Evolutionary conservation across 2,888 invertebrate species (phyloP), one percentile per base, ranked within the genome.

Genomic region (Diplolepis rosae): DNA sequence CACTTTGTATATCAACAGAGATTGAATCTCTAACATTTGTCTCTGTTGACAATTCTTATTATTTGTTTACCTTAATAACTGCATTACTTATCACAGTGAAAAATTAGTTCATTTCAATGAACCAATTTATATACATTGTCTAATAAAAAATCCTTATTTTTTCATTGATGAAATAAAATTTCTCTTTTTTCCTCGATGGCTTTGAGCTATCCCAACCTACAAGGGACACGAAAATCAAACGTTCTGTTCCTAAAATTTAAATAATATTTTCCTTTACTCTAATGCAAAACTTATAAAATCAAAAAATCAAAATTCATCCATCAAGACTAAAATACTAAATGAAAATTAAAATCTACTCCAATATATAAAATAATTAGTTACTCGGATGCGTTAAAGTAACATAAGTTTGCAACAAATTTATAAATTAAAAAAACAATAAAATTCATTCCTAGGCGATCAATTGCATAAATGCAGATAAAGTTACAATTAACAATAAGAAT

Each of bases 1-100:
- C n/a, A 39, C 7, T 6, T 61, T 42, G 35, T 61, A 61, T 61
- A 39, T 24, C 39, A 61, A 61, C 61, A 61, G 39, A 39, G 39
- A n/a, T 18, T n/a, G 4, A 56, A 56, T 35, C 35, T 35, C 22
- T 4, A 0, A 22, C n/a, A 22, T 56, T 42, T 3, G 4, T 18
- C 13, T 2, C 24, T 56, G 13, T 56, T 48, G 7, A 18, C 48
- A 22, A 48, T 11, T 11, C 1, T 11, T 9, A 48, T 9, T 2
- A 18, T 18, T 15, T 1, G 9, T 45, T 45, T 18, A 18, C 22
- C 3, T 22, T 22, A 48, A 48, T 48, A 7, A 11, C n/a, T n/a
- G n/a, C n/a, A n/a, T n/a, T n/a, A n/a, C n/a, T n/a, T n/a, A n/a
- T n/a, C n/a, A n/a, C n/a, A 11, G 11, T 4, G 4, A 48, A 18